A percentile compares a stretch with the other conserved stretches of the same genome.
Evolutionary conservation across 2,888 invertebrate species (phyloP).

Genomic region (Miltochrista miniata): DNA sequence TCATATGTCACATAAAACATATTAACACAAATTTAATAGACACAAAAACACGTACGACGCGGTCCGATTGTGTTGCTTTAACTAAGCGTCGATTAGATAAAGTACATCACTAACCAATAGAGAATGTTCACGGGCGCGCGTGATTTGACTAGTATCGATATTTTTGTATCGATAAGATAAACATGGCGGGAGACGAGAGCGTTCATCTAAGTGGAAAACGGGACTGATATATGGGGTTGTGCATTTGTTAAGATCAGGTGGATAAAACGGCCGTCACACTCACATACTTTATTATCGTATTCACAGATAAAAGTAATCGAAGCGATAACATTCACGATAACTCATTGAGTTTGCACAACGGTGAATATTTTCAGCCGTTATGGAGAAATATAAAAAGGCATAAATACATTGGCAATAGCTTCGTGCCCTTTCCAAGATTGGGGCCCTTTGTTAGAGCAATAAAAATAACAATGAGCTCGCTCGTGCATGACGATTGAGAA

Average conservation of each 20-base stretch:
- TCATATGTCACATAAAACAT: constrained; percentile 14
- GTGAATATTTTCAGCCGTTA: constrained; percentile 11
- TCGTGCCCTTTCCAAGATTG: constrained; percentile 18
- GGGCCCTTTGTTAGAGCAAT: constrained; percentile 18
- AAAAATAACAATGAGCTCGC: constrained; percentile 20
- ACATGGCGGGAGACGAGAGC: constrained; percentile 45
- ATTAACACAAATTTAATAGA: constrained; percentile 32
- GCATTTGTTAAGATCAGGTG: constrained; percentile 43
- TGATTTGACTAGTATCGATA: constrained; percentile 66
- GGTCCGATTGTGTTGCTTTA: constrained; percentile 23
- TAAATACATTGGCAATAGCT: constrained; percentile 22
- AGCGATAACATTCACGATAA: constrained; percentile 48
- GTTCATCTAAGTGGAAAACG: constrained; percentile 54
- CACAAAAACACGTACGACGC: constrained; percentile 35
- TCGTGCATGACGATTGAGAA: constrained; percentile 31
- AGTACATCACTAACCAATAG: constrained; percentile 50
- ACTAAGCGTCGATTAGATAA: constrained; percentile 41
- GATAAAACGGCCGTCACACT: constrained; percentile 46
- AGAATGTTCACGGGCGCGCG: constrained; percentile 60
- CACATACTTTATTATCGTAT: constrained; percentile 47
- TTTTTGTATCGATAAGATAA: constrained; percentile 67
- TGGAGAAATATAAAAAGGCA: constrained; percentile 19
- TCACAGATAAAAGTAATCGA: constrained; percentile 57
- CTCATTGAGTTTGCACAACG: constrained; percentile 44
- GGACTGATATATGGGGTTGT: constrained; percentile 36